Evolutionary conservation across 2,888 invertebrate genomes (phyloP), one percentile per base, ranked within the genome.

Genomic region (Netelia melanura): DNA sequence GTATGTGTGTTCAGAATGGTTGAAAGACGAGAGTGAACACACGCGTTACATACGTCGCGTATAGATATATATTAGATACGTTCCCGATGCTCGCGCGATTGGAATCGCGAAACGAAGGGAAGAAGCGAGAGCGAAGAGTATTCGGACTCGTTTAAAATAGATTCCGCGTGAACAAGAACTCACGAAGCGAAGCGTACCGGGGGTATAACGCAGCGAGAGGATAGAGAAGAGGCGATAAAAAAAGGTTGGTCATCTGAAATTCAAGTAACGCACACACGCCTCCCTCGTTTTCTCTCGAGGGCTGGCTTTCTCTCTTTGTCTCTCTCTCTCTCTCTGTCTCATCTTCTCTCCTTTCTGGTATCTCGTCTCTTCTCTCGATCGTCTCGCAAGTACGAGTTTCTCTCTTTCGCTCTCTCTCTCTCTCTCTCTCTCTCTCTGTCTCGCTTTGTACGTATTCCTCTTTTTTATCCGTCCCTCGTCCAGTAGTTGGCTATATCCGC

Each of bases 111-210:
- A 83, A 85, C 83, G 83, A 68, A 68, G 83, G 82, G 83, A 85
- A 70, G 83, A 85, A 79, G 38, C 38, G 38, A 80, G 72, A 84
- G 85, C 80, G 77, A 86, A 84, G 84, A 87, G 86, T 81, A 87
- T 86, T 86, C 83, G 82, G 84, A 86, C 86, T 87, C 83, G 87
- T 86, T 87, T 87, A 84, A 87, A 87, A 87, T 86, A 87, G 87
- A 87, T 86, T 87, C 86, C 85, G 81, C 84, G 85, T 84, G 86
- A 84, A 79, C 82, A 82, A 86, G 86, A 87, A 85, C 84, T 84
- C 82, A 70, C 71, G 72, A 72, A 72, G 79, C 79, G 82, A 79
- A 79, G 79, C 76, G 70, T 56, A 48, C 30, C 11, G 52, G 56
- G 48, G 48, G 62, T 23, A 52, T 21, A 52, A 17, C 9, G 71